phyloP scores from a whole-genome alignment of 2,888 invertebrate genomes.

The Alviniconcha strummeri region DNA sequence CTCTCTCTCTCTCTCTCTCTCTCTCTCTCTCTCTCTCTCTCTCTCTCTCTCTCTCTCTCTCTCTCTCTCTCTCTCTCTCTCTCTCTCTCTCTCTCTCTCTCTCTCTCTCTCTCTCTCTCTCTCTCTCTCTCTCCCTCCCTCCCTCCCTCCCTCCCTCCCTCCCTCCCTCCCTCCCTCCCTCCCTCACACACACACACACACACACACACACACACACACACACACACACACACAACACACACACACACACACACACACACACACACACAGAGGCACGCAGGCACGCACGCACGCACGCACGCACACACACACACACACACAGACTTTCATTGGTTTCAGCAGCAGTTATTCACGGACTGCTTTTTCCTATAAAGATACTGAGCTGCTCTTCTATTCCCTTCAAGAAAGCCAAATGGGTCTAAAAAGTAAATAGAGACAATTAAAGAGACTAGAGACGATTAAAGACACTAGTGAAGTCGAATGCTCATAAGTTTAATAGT shows the following conservation, averaged over 20 bases:
- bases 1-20: constrained; percentile 9
- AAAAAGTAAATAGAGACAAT: too few relatives aligned
- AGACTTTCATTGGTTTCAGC: too few relatives aligned
- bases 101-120: constrained; percentile 3
- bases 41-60: not conserved
- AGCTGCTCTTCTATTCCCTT: too few relatives aligned
- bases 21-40: not conserved
- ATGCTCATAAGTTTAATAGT: too few relatives aligned
- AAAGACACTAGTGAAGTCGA: too few relatives aligned
- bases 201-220: not conserved
- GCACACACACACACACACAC: not conserved
- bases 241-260: not conserved
- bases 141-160: too few relatives aligned
- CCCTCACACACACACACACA: too few relatives aligned
- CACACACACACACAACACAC: not conserved
- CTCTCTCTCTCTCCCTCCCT: constrained; percentile 5
- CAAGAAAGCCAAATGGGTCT: too few relatives aligned
- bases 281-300: not conserved
- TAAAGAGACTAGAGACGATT: too few relatives aligned
- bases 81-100: not conserved
- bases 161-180: too few relatives aligned
- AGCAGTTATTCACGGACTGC: too few relatives aligned
- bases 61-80: not conserved
- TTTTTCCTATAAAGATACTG: too few relatives aligned
- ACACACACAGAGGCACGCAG: not conserved